Conservation (phyloP, 2,888 invertebrate species). For the Stegana nigrithorax region DNA sequence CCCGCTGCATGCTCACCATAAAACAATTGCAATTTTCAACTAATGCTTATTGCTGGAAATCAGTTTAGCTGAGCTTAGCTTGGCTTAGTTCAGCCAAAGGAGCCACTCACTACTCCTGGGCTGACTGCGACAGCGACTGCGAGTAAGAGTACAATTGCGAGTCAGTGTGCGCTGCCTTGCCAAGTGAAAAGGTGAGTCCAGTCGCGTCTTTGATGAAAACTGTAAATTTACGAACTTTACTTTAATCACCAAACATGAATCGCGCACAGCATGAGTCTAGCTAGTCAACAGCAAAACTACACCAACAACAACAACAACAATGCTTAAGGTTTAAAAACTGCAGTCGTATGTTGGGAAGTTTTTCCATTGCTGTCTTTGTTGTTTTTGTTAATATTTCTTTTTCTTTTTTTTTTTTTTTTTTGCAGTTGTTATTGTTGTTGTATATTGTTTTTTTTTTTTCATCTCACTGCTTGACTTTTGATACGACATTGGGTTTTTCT, state of each 20-base stretch:
- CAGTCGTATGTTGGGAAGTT: constrained; percentile 7
- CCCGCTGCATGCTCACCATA: no score
- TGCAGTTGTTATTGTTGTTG: no score
- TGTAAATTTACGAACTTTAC: constrained; percentile 67
- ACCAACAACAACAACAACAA: background rate
- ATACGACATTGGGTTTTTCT: no score
- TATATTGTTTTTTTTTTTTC: no score
- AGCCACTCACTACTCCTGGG: constrained; percentile 28
- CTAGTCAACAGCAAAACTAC: constrained; percentile 24
- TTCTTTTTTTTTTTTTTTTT: background rate
- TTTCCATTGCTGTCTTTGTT: constrained; percentile 9
- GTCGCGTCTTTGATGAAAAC: constrained; percentile 65
- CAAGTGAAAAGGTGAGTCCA: constrained; percentile 64
- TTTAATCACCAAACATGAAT: constrained; percentile 66
- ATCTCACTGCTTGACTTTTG: no score
- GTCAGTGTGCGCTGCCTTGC: constrained; percentile 58
- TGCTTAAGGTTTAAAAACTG: background rate
- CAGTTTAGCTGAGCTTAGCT: constrained; percentile 56
- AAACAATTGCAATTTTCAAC: constrained; percentile 65
- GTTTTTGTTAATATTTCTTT: constrained; percentile 2
- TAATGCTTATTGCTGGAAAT: constrained; percentile 67
- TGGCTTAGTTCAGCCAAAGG: constrained; percentile 42
- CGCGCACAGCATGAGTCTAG: constrained; percentile 57
- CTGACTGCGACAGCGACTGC: no score
- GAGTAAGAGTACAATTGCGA: no score